Conservation (phyloP, 2,797 vertebrate species). For the Lepilemur ruficaudatus region DNA sequence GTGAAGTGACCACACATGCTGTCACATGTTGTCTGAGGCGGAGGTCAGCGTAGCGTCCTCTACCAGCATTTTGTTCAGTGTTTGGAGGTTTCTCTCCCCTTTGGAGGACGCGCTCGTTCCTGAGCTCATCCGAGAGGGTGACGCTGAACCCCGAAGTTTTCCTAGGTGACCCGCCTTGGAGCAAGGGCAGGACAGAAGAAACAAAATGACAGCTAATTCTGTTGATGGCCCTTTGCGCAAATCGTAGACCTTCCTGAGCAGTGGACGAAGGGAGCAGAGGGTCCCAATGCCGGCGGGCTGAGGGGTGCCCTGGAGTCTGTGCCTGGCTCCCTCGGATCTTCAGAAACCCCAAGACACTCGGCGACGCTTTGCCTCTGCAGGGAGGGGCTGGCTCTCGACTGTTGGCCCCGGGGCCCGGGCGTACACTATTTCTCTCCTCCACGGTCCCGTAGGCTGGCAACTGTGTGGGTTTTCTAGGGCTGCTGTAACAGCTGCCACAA, state of each 20-base stretch:
- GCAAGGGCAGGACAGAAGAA: accelerated
- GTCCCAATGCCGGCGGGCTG: accelerated
- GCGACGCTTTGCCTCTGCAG: accelerated
- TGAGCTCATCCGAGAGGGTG: background rate
- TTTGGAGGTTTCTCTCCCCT: accelerated
- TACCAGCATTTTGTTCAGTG: no score
- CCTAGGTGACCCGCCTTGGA: background rate
- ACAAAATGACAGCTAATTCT: accelerated
- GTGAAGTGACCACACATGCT: accelerated
- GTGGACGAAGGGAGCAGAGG: background rate
- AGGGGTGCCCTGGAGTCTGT: accelerated
- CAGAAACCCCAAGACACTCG: accelerated
- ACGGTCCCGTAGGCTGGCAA: accelerated
- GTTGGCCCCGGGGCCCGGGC: accelerated
- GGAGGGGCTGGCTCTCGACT: background rate
- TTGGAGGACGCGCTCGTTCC: accelerated
- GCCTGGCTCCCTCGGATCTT: accelerated
- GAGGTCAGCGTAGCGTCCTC: background rate
- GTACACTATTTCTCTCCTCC: accelerated
- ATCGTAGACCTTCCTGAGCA: no score
- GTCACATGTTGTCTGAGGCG: accelerated
- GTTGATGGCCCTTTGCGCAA: background rate
- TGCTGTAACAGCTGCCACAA: accelerated
- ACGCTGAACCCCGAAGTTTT: accelerated
- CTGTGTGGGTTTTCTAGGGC: background rate